Conservation (phyloP, 2,113 vertebrate species). For the Phyllopteryx taeniolatus region DNA sequence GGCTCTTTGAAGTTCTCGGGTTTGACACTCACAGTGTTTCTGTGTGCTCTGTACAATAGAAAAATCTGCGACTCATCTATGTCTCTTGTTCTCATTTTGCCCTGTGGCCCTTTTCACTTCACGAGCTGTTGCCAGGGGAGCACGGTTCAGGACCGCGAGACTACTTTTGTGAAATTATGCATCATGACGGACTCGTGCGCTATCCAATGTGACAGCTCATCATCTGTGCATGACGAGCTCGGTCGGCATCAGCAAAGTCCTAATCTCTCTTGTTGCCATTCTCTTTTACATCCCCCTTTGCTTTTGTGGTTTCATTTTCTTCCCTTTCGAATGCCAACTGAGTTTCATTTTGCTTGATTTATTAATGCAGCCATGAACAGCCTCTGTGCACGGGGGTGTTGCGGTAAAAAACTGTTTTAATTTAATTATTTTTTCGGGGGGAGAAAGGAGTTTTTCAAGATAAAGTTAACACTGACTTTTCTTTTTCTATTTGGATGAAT, state of each 20-base stretch:
- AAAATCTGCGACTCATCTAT: slow-evolving; percentile 14
- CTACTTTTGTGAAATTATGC: slow-evolving; percentile 31
- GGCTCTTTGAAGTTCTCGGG: neutral
- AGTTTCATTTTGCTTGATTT: slow-evolving; percentile 35
- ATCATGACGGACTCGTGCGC: slow-evolving; percentile 13
- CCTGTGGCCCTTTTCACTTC: slow-evolving; percentile 19
- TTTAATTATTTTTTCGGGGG: neutral
- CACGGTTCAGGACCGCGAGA: slow-evolving; percentile 19
- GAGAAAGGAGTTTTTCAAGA: neutral
- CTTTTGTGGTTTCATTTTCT: slow-evolving; percentile 16
- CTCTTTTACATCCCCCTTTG: slow-evolving; percentile 8
- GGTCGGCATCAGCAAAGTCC: slow-evolving; percentile 12
- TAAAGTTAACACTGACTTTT: neutral
- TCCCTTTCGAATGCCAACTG: slow-evolving; percentile 10
- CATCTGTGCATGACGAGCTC: slow-evolving; percentile 22
- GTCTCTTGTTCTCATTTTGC: slow-evolving; percentile 1
- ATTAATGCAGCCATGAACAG: slow-evolving; percentile 29
- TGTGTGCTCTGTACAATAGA: neutral
- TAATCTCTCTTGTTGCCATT: slow-evolving; percentile 1
- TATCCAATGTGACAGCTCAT: slow-evolving; percentile 26
- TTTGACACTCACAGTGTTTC: slow-evolving; percentile 10
- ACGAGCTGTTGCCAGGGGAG: slow-evolving; percentile 8
- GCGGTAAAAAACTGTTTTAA: neutral
- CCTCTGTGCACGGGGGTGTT: slow-evolving; percentile 20
- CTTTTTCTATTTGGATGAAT: neutral